Conservation (phyloP, 1,140 invertebrate species). For the Drosophila repletoides region DNA sequence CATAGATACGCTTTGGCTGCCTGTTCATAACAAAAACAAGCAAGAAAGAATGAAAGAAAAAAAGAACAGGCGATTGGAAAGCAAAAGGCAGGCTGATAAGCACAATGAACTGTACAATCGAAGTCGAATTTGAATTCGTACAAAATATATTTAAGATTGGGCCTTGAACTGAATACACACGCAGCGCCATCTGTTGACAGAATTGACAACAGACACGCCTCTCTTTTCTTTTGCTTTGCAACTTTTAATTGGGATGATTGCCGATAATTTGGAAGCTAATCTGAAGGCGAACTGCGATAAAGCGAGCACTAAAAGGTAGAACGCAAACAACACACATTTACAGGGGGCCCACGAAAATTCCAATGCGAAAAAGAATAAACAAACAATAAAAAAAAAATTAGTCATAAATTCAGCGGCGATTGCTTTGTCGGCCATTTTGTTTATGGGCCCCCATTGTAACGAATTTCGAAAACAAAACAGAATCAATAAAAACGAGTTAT, state of each 20-base stretch:
- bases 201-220: conserved; percentile 19
- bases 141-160: conserved; percentile 2
- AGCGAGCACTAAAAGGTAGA: neutral
- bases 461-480: conserved; percentile 67
- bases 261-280: conserved; percentile 23
- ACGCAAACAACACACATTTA: conserved; percentile 23
- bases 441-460: conserved; percentile 65
- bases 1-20: too few relatives aligned
- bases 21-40: too few relatives aligned
- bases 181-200: conserved; percentile 9
- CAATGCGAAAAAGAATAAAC: too few relatives aligned
- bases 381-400: too few relatives aligned
- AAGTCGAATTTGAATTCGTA: neutral
- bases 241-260: conserved; percentile 24
- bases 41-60: conserved; percentile 54
- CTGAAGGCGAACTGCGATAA: neutral
- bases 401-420: conserved; percentile 25
- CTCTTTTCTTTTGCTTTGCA: neutral
- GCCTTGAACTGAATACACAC: conserved; percentile 8
- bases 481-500: conserved; percentile 66
- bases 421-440: conserved; percentile 36
- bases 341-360: conserved; percentile 12
- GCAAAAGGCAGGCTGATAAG: conserved; percentile 6
- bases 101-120: conserved; percentile 2
- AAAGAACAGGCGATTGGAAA: conserved; percentile 29